Percentiles rank a stretch among this genome's conserved stretches.
These are phyloP conservation scores for Nycticryphes semicollaris DNA, from an alignment of 2,113 vertebrate genomes.

Conservation along the genomic window DNA sequence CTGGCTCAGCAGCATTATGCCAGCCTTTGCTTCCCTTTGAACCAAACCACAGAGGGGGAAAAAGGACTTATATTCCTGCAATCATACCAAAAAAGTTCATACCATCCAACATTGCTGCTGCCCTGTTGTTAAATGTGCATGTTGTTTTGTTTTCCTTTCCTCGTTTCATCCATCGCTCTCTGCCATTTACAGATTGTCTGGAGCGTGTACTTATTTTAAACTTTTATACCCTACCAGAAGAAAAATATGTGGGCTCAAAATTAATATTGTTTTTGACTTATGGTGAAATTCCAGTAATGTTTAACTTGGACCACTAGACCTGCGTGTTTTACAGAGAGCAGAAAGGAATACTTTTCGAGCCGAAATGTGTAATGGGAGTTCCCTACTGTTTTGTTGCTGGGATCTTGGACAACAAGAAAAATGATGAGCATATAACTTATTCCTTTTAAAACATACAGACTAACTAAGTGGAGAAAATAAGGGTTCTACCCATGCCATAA, in stretches of 20 bases:
- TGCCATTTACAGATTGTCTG: constrained; percentile 62
- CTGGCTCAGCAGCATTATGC: not conserved
- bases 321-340: constrained; percentile 59
- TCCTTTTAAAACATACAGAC: constrained; percentile 1
- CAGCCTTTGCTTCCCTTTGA: constrained; percentile 54
- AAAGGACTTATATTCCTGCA: constrained; percentile 43
- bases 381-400: constrained; percentile 77
- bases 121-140: constrained; percentile 36
- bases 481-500: not conserved
- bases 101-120: constrained; percentile 39
- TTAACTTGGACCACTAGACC: constrained; percentile 78
- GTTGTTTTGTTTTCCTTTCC: constrained; percentile 47
- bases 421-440: constrained; percentile 61
- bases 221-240: constrained; percentile 73
- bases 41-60: constrained; percentile 26
- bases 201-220: constrained; percentile 68
- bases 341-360: constrained; percentile 68
- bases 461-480: constrained; percentile 19
- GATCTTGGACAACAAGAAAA: constrained; percentile 67
- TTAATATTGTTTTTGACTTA: constrained; percentile 84
- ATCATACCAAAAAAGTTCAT: constrained; percentile 43
- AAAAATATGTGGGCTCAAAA: constrained; percentile 77
- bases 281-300: constrained; percentile 81
- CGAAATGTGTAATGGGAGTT: constrained; percentile 72
- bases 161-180: constrained; percentile 26